These are phyloP conservation scores for Callyntrura sp. DNA, from an alignment of 2,888 invertebrate genomes.

Conservation along the genomic window DNA sequence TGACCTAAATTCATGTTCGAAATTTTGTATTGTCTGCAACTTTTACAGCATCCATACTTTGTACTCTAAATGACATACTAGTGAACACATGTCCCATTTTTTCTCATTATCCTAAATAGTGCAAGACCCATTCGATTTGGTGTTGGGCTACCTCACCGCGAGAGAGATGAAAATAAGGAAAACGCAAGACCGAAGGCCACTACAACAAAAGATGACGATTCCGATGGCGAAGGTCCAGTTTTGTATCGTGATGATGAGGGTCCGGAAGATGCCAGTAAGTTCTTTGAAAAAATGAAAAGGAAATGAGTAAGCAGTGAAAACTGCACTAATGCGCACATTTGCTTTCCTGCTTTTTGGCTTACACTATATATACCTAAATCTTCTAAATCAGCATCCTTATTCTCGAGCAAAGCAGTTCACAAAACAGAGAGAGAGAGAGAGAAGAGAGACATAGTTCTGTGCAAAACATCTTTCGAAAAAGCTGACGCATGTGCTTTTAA, in stretches of 20 bases:
- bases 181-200: slow-evolving; percentile 83
- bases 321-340: slow-evolving; percentile 14
- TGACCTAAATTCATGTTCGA: slow-evolving; percentile 68
- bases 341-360: neutral
- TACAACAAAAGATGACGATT: slow-evolving; percentile 86
- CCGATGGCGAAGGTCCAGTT: slow-evolving; percentile 88
- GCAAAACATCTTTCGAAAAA: neutral
- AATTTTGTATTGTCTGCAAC: slow-evolving; percentile 13
- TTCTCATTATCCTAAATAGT: slow-evolving; percentile 86
- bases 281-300: slow-evolving; percentile 10
- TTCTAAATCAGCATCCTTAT: neutral
- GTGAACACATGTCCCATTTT: slow-evolving; percentile 43
- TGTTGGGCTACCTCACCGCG: slow-evolving; percentile 90
- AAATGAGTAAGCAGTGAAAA: slow-evolving; percentile 13
- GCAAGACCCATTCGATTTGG: slow-evolving; percentile 93
- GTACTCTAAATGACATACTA: neutral
- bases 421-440: neutral
- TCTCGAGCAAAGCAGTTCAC: slow-evolving; percentile 17
- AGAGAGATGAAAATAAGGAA: slow-evolving; percentile 92
- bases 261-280: slow-evolving; percentile 87
- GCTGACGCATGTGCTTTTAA: slow-evolving; percentile 47
- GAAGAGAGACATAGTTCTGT: neutral
- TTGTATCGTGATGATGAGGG: slow-evolving; percentile 89
- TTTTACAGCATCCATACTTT: slow-evolving; percentile 7
- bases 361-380: neutral